Percentiles rank a stretch among this genome's conserved stretches.
Evolutionary conservation across 1,140 invertebrate genomes (phyloP).

Genomic region (Zaprionus camerounensis): DNA sequence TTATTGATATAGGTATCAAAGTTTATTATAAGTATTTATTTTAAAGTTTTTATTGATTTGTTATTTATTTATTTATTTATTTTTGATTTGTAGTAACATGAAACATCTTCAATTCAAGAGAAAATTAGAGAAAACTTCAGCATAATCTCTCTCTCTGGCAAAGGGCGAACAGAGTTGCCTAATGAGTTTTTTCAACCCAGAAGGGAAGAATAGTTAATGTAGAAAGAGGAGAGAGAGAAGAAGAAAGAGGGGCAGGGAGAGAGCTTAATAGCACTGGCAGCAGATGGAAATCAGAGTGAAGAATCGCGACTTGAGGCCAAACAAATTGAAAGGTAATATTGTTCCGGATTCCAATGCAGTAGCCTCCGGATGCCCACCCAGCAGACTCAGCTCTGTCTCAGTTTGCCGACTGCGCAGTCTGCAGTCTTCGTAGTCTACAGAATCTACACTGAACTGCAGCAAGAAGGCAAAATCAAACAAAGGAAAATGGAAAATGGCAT

Average conservation of each 20-base stretch:
- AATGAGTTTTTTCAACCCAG: conserved; percentile 40
- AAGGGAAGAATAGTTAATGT: background rate
- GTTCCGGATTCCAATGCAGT: conserved; percentile 42
- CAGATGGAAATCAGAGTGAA: conserved; percentile 37
- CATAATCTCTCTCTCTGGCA: conserved; percentile 11
- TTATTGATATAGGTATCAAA: background rate
- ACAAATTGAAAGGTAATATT: conserved; percentile 76
- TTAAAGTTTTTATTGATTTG: background rate
- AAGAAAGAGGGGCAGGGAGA: background rate
- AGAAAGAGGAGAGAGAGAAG: background rate
- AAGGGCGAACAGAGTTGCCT: conserved; percentile 14
- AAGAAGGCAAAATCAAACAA: conserved; percentile 45
- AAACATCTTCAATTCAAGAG: background rate
- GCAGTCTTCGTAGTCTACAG: too few species aligned
- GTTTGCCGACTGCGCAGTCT: background rate
- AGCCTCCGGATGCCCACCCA: conserved; percentile 34
- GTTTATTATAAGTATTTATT: background rate
- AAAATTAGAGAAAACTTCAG: conserved; percentile 5
- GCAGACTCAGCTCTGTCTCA: conserved; percentile 6
- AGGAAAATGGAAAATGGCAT: conserved; percentile 43
- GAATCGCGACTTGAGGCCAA: conserved; percentile 30
- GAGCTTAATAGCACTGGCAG: background rate
- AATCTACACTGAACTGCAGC: conserved; percentile 7
- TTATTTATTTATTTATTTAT: background rate
- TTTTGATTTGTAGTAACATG: background rate